Percentiles rank a stretch among this genome's conserved stretches.
Conservation (phyloP, 2,888 invertebrate genomes). For the Asteroscopus sphinx region DNA sequence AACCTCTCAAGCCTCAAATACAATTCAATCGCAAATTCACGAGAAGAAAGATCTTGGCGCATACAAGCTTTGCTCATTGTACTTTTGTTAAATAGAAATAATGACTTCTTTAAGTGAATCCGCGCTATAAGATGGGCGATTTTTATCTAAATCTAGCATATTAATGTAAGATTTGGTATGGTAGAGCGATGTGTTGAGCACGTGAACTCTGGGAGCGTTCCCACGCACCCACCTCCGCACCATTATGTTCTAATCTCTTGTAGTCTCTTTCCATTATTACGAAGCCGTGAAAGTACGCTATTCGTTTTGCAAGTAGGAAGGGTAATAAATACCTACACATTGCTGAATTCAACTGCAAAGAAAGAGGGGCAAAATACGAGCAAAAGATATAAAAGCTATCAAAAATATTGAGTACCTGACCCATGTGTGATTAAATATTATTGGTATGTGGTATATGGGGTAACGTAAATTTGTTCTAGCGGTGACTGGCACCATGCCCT, state of each 20-base stretch:
- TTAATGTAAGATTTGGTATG: constrained; percentile 86
- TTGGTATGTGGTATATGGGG: constrained; percentile 27
- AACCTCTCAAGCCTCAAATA: not conserved
- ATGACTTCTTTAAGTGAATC: constrained; percentile 69
- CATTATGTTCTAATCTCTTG: constrained; percentile 89
- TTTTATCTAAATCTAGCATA: constrained; percentile 84
- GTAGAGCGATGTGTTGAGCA: constrained; percentile 81
- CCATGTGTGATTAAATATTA: constrained; percentile 31
- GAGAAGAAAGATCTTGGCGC: constrained; percentile 3
- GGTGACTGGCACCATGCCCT: constrained; percentile 60
- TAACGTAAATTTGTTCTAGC: constrained; percentile 58
- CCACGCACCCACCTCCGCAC: constrained; percentile 89
- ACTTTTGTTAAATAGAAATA: constrained; percentile 67
- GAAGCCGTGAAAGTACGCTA: constrained; percentile 85
- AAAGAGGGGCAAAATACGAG: constrained; percentile 12
- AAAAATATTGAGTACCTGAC: constrained; percentile 8
- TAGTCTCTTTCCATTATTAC: constrained; percentile 87
- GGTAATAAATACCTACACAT: constrained; percentile 65
- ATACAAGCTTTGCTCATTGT: constrained; percentile 18
- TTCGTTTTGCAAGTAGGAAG: constrained; percentile 82
- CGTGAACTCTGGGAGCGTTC: constrained; percentile 89
- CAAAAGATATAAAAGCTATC: constrained; percentile 9
- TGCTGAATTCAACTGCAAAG: constrained; percentile 62
- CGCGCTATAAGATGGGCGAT: constrained; percentile 51
- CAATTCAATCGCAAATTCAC: not conserved